phyloP scores from a whole-genome alignment of 2,113 vertebrate genomes.

The Myiagra hebetior region DNA sequence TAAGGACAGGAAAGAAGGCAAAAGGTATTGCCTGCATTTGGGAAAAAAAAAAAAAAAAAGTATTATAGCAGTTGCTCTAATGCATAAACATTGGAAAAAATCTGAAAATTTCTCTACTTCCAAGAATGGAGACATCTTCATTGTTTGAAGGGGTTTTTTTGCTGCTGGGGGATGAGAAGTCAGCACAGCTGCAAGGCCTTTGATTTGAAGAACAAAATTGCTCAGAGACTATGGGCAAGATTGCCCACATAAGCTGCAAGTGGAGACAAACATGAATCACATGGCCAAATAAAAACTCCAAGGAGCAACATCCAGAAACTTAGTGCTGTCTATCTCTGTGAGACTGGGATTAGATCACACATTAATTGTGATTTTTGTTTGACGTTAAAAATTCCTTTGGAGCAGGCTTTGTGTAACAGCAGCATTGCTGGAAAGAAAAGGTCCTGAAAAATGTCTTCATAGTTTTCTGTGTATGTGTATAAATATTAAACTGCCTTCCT shows the following conservation, averaged over 20 bases:
- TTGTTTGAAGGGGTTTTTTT: not conserved
- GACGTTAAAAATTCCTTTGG: not conserved
- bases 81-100: not conserved
- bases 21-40: not conserved
- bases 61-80: not conserved
- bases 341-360: not conserved
- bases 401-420: not conserved
- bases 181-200: not conserved
- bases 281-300: not conserved
- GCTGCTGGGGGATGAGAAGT: not conserved
- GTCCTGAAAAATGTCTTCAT: conserved; percentile 43
- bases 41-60: too few relatives aligned
- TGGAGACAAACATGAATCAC: not conserved
- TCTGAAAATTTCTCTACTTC: not conserved
- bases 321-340: not conserved
- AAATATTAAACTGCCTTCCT: conserved; percentile 48
- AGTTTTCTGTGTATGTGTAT: not conserved
- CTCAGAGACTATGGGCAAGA: not conserved
- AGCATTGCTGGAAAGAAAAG: conserved; percentile 12
- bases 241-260: not conserved
- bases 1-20: not conserved
- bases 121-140: not conserved
- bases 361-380: conserved; percentile 6
- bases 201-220: not conserved
- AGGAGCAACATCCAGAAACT: not conserved